Evolutionary conservation across 2,797 vertebrate species (phyloP).

Genomic region (Lepus townsendii): DNA sequence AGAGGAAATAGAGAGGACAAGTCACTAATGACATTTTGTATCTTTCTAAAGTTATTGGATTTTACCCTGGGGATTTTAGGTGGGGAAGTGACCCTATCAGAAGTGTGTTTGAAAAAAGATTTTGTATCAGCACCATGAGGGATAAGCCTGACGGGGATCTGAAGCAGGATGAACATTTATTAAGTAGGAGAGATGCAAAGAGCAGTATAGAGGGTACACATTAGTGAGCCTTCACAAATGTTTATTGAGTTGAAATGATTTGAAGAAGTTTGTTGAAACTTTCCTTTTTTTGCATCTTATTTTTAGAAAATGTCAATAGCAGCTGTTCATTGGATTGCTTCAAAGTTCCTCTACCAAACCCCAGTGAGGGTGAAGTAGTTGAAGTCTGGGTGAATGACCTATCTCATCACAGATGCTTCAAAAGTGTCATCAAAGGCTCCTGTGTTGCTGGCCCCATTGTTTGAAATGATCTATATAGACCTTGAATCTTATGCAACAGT

Average conservation of each 20-base stretch:
- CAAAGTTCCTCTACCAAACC: slow-evolving; percentile 66
- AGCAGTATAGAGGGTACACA: slow-evolving; percentile 63
- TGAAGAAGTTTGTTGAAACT: slow-evolving; percentile 79
- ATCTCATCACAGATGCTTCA: slow-evolving; percentile 77
- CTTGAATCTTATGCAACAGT: slow-evolving; percentile 7
- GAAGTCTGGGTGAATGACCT: slow-evolving; percentile 79
- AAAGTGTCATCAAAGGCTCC: slow-evolving; percentile 77
- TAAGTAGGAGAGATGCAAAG: slow-evolving; percentile 70
- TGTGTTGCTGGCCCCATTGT: slow-evolving; percentile 53
- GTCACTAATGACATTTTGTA: slow-evolving; percentile 73
- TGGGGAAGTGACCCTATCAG: slow-evolving; percentile 65
- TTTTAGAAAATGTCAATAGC: slow-evolving; percentile 82
- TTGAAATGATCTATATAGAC: slow-evolving; percentile 57
- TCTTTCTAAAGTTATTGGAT: slow-evolving; percentile 52
- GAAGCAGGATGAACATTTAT: slow-evolving; percentile 68
- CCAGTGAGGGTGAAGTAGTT: slow-evolving; percentile 68
- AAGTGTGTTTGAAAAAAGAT: slow-evolving; percentile 58
- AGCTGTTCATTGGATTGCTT: slow-evolving; percentile 75
- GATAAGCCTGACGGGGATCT: slow-evolving; percentile 63
- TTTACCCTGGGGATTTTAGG: slow-evolving; percentile 61
- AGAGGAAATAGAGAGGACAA: neutral
- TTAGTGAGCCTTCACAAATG: slow-evolving; percentile 76
- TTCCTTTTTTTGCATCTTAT: slow-evolving; percentile 69
- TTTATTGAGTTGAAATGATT: slow-evolving; percentile 79
- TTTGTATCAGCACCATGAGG: neutral